Percentiles rank a stretch among this genome's conserved stretches.
Evolutionary conservation across 2,113 vertebrate genomes (phyloP).

Genomic region (Mustela nigripes): DNA sequence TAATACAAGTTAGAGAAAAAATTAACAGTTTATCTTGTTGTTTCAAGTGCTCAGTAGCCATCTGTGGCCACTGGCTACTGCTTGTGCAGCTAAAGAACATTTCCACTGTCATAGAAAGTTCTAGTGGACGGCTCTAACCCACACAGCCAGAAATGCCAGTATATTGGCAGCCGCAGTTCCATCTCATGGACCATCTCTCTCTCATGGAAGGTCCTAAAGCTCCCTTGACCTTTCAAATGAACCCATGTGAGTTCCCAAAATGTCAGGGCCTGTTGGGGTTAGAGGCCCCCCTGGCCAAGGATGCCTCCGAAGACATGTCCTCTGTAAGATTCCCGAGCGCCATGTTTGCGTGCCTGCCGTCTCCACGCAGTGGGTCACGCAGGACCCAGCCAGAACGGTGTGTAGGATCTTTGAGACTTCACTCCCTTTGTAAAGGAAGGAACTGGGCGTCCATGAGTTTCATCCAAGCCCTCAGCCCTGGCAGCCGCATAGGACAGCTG

Average conservation of each 20-base stretch:
- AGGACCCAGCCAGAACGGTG: rapidly evolving
- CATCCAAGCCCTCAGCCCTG: background rate
- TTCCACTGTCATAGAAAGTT: background rate
- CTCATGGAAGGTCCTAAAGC: background rate
- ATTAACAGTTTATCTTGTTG: background rate
- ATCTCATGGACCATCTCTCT: background rate
- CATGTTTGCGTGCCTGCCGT: no score
- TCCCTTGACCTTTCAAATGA: background rate
- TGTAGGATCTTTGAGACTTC: background rate
- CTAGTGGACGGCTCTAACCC: background rate
- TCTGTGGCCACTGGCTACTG: background rate
- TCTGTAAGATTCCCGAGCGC: background rate
- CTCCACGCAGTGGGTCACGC: background rate
- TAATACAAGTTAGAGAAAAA: constrained; percentile 5
- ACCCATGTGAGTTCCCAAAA: background rate
- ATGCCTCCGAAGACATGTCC: background rate
- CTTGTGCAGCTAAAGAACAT: background rate
- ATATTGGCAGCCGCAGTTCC: background rate
- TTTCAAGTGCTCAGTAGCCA: background rate
- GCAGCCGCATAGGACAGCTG: background rate
- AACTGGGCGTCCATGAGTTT: background rate
- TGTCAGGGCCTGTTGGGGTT: background rate
- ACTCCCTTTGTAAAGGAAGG: background rate
- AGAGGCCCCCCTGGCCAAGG: background rate
- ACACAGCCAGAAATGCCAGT: background rate